A percentile compares a stretch with the other conserved stretches of the same genome.
phyloP scores from a whole-genome alignment of 2,113 vertebrate genomes.

The Saiga tatarica region DNA sequence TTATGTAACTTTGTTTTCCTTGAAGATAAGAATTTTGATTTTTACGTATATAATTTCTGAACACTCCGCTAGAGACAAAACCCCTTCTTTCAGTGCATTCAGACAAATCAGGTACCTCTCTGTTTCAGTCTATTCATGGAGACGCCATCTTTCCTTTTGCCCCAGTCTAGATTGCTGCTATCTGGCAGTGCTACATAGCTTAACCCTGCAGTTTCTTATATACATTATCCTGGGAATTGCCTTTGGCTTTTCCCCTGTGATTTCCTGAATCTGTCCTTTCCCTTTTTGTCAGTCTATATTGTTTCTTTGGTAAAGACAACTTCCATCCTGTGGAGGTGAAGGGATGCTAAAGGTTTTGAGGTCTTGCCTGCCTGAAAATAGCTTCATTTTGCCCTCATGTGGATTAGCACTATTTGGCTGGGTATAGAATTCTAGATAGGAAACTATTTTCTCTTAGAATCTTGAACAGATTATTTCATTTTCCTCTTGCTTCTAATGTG shows the following conservation, averaged over 20 bases:
- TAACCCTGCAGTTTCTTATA: no score
- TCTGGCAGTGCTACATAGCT: background rate
- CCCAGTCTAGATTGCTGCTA: background rate
- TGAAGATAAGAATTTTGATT: background rate
- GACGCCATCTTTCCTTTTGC: background rate
- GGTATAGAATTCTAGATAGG: background rate
- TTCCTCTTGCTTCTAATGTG: background rate
- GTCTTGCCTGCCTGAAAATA: background rate
- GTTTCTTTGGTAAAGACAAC: background rate
- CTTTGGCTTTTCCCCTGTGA: background rate
- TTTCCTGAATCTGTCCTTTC: background rate
- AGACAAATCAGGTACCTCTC: background rate
- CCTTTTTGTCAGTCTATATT: background rate
- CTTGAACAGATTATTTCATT: background rate
- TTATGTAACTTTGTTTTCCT: background rate
- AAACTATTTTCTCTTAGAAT: background rate
- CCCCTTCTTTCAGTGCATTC: background rate
- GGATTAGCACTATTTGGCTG: background rate
- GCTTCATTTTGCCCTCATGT: background rate
- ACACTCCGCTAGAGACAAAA: background rate
- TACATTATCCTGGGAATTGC: background rate
- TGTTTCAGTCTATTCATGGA: background rate
- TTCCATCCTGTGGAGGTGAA: background rate
- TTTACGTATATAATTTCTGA: background rate
- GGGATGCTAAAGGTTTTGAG: background rate